Evolutionary conservation across 1,140 invertebrate genomes (phyloP), one percentile per base, ranked within the genome.

Genomic region (Cydia splendana): DNA sequence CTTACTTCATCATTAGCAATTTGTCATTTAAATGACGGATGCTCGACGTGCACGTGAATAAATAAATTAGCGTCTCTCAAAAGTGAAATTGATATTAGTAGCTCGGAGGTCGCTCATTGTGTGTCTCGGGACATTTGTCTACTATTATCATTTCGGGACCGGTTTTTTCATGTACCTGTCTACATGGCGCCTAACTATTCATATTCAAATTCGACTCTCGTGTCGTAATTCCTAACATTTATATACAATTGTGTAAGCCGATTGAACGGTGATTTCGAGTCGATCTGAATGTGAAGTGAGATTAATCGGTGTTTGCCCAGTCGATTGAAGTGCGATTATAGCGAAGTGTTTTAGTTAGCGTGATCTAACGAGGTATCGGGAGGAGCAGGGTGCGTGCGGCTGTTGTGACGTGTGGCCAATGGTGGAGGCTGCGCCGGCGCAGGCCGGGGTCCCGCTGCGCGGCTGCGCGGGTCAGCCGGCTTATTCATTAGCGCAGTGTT

Each of bases 171-270:
- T 90, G 87, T 91, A 90, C 88, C 90, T 91, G 89, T 87, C 88
- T 90, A 90, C 88, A 86, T 92, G 90, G 91, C 91, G 91, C 90
- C 88, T 88, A 85, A 80, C 88, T 88, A 93, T 93, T 93, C 90
- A 90, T 91, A 93, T 93, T 93, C 87, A 93, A 93, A 93, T 92
- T 84, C 79, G 79, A 85, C 84, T 86, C 85, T 90, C 85, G 81
- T 88, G 86, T 91, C 90, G 88, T 91, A 91, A 91, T 89, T 90
- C 91, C 88, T 81, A 85, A 89, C 84, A 89, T 88, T 90, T 90
- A 88, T 87, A 85, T 87, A 86, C 87, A 87, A 87, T 90, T 86
- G 85, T 89, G 84, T 88, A 85, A 89, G 88, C 84, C 78, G 81
- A 84, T 84, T 51, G 78, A 75, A 81, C 81, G 82, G 81, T 86